Percentiles rank a stretch among this genome's conserved stretches.
Conservation (phyloP, 2,888 invertebrate species). For the Agonopterix heracliana region DNA sequence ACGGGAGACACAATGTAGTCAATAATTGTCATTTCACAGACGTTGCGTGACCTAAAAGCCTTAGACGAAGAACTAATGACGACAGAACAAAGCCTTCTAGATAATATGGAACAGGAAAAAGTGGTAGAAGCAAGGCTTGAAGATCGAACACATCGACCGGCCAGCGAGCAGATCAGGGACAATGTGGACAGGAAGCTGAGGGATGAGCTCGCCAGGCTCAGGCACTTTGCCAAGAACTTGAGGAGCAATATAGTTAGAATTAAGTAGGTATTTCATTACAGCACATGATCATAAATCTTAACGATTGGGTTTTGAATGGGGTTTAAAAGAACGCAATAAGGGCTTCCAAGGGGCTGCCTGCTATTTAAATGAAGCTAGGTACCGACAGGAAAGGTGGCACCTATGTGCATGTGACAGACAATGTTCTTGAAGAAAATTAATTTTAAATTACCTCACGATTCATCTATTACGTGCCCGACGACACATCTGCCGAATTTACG, state of each 20-base stretch:
- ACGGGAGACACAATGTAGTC: too few species aligned
- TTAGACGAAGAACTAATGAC: conserved; percentile 80
- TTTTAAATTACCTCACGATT: too few species aligned
- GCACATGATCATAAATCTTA: too few species aligned
- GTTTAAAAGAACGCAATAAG: too few species aligned
- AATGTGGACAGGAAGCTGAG: conserved; percentile 78
- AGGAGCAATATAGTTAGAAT: conserved; percentile 75
- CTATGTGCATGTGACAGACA: too few species aligned
- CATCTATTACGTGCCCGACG: too few species aligned
- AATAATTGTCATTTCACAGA: conserved; percentile 42
- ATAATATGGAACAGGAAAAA: conserved; percentile 81
- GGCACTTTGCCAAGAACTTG: conserved; percentile 75
- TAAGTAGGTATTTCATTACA: conserved; percentile 53
- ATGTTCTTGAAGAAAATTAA: too few species aligned
- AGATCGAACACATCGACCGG: conserved; percentile 80
- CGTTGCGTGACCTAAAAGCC: conserved; percentile 81
- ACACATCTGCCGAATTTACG: too few species aligned
- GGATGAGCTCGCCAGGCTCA: conserved; percentile 78
- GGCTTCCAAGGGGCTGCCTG: too few species aligned
- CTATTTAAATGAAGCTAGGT: too few species aligned
- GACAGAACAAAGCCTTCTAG: conserved; percentile 80
- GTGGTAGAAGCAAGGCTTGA: conserved; percentile 83
- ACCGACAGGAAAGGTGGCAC: too few species aligned
- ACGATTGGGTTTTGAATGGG: too few species aligned
- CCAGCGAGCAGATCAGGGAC: conserved; percentile 80